Percentiles rank a stretch among this genome's conserved stretches.
These are phyloP conservation scores for Cynodonichthys magdalenae DNA, from an alignment of 2,797 vertebrate species.

Conservation along the genomic window DNA sequence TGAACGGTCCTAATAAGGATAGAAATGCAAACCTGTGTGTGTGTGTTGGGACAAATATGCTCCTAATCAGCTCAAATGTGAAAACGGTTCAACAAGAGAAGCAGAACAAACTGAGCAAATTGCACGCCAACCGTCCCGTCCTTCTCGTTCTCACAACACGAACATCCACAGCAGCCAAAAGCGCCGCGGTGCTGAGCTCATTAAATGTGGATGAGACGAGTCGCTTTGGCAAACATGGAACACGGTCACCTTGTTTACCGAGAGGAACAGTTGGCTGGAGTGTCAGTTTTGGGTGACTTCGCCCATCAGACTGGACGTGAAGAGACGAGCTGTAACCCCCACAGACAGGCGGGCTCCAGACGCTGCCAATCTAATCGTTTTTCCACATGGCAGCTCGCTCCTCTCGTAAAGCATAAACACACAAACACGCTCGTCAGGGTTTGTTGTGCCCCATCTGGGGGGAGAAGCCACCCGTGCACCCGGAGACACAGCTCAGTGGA, in stretches of 20 bases:
- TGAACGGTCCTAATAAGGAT: too few relatives aligned
- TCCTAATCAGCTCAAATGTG: constrained; percentile 10
- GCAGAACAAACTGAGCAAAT: constrained; percentile 17
- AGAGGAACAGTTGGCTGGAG: constrained; percentile 53
- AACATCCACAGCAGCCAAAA: constrained; percentile 29
- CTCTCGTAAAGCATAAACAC: too few relatives aligned
- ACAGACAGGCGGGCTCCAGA: constrained; percentile 49
- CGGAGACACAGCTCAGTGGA: too few relatives aligned
- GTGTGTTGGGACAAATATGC: constrained; percentile 9
- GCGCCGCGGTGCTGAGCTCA: constrained; percentile 34
- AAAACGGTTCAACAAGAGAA: not conserved
- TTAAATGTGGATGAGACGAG: constrained; percentile 49
- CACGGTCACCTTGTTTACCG: constrained; percentile 71
- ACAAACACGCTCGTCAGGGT: too few relatives aligned
- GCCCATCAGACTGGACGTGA: constrained; percentile 51
- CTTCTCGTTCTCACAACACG: constrained; percentile 11
- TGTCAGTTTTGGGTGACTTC: constrained; percentile 62
- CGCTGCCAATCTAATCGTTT: too few relatives aligned
- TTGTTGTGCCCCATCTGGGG: too few relatives aligned
- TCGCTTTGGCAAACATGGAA: constrained; percentile 56
- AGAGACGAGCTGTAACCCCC: constrained; percentile 58
- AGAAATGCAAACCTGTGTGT: too few relatives aligned
- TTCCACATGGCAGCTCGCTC: too few relatives aligned
- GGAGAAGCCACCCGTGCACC: too few relatives aligned
- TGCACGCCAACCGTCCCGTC: constrained; percentile 27